Base-by-base conservation (phyloP, 2,113 vertebrate genomes). In the Pollimyrus isidori region DNA sequence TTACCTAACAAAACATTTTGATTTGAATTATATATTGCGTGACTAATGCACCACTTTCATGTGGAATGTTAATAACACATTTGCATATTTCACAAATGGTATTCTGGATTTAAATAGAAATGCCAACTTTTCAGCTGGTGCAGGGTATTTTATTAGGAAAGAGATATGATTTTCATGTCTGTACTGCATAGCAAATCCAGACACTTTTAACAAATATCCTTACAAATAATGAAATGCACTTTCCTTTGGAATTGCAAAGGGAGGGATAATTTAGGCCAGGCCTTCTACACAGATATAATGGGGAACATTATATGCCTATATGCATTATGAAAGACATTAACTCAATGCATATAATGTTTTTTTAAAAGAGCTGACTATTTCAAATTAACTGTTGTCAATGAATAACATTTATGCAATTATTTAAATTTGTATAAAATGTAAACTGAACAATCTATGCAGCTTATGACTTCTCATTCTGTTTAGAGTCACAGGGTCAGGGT, bases 11-110 rank as follows among this genome's bases (percentile, higher is more conserved):
- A 93, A 94, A 93, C 90, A 92, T 91, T 93, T 92, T 93, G 88
- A 93, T 94, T 94, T 92, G 90, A 93, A 92, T 93, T 92, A 92
- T 92, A 92, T 92, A 92, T 94, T 94, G 92, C 92, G 91, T 94
- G 92, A 94, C 93, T 94, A 95, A 93, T 94, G 91, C 90, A 76
- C 91, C 89, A 49, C 90, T 93, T 94, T 95, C 91, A 90, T 91
- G 85, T 92, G 80, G 92, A 93, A 94, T 94, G 92, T 93, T 93
- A 94, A 95, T 91, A 93, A 90, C 91, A 88, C 88, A 94, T 95
- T 95, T 95, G 91, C 93, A 94, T 94, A 93, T 93, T 50, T n/a
- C 90, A 92, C 92, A 93, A 93, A 94, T 90, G 84, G 87, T 92
- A 91, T 94, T 94, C 93, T 90, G 92, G 92, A 93, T 94, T 94